Evolutionary conservation across 2,888 invertebrate genomes (phyloP).

Genomic region (Labia minor): DNA sequence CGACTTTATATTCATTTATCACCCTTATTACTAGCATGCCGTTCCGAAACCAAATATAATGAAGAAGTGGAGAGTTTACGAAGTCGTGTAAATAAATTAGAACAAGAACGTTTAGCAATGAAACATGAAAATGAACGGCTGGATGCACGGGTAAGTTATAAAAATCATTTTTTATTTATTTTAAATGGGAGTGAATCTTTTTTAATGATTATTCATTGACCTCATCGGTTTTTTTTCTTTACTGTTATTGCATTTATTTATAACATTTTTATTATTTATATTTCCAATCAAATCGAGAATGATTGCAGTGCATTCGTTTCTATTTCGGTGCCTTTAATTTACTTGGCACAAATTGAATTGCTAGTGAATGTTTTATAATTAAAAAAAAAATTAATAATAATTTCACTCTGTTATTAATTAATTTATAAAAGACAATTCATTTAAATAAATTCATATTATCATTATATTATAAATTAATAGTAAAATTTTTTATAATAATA

Average conservation of each 20-base stretch:
- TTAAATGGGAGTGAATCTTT: neutral
- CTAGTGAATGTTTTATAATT: too few species aligned
- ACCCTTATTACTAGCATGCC: constrained; percentile 83
- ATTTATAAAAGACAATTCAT: too few species aligned
- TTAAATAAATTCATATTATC: too few species aligned
- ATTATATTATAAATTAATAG: too few species aligned
- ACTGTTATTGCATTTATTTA: too few species aligned
- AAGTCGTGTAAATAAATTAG: constrained; percentile 73
- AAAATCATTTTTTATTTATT: neutral
- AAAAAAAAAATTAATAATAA: too few species aligned
- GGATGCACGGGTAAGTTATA: constrained; percentile 71
- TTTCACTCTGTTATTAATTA: too few species aligned
- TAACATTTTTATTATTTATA: neutral
- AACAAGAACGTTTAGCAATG: constrained; percentile 70
- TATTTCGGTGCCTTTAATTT: neutral
- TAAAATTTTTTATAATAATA: too few species aligned
- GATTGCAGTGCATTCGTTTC: neutral
- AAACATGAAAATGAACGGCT: constrained; percentile 82
- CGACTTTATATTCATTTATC: constrained; percentile 80
- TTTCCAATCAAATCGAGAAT: neutral
- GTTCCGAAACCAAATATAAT: constrained; percentile 65
- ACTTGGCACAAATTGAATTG: too few species aligned
- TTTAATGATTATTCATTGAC: neutral
- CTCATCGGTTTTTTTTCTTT: neutral
- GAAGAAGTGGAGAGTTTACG: constrained; percentile 77